Evolutionary conservation across 37 sponge, comb jelly and placozoan species (phyloP), one percentile per base, ranked within the genome.

Genomic region (Amphimedon queenslandica): DNA sequence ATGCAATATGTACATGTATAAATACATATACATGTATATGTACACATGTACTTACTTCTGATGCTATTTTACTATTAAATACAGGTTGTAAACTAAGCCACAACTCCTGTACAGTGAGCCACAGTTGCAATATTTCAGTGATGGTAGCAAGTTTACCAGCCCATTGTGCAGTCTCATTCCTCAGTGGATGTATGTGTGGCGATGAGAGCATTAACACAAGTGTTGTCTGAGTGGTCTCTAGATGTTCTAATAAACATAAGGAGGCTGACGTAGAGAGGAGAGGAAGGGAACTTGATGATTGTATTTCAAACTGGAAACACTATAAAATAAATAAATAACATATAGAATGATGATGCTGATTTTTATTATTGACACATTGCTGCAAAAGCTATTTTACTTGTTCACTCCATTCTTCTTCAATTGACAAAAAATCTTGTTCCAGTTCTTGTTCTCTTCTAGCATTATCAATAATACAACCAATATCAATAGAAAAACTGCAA

Each of bases 331-430:
- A 73, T 8, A 11, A 11, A 60, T 60, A n/a, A 11, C 8, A 18
- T 8, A 18, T 18, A 47, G 53, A 47, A 47, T 47, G 53, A 18
- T 47, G 8, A 47, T 13, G 13, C 8, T 18, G 13, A 47, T 18
- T 47, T 47, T 47, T 47, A 18, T 47, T 18, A 18, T 47, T 13
- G 13, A 47, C 13, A 47, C 53, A 47, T 13, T 60, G 61, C 29
- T 6, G 23, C 8, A 30, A 36, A 55, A 2, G 4, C 56, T 51
- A 63, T 13, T 63, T 67, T 31, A 88, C 89, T 74, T 88, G 90
- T 68, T 95, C 92, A 21, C 79, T 83, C 92, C 96, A 95, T 55
- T 88, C 83, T 42, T 91, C 96, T 67, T 88, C 86, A 16, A 91
- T 85, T 34, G 34, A 55, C 53, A 68, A 75, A 51, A 88, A 77